Evolutionary conservation across 1,140 invertebrate genomes (phyloP).

Genomic region (Aphaenogaster rudis): DNA sequence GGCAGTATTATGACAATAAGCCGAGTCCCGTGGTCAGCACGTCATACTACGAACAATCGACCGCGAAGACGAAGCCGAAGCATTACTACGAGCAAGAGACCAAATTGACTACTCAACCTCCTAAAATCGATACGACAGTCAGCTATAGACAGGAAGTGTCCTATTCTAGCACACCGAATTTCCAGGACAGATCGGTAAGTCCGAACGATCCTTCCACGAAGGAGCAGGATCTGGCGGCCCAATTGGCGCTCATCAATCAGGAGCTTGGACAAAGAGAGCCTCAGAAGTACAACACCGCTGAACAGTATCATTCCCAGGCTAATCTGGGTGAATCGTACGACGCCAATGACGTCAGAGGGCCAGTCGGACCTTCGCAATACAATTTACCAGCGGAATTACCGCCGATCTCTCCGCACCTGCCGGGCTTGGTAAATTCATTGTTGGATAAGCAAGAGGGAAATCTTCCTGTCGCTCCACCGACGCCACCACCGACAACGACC

Average conservation of each 20-base stretch:
- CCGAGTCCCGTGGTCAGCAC: conserved; percentile 66
- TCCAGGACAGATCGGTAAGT: conserved; percentile 63
- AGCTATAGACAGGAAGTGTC: conserved; percentile 71
- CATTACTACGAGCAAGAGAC: conserved; percentile 61
- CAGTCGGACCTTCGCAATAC: conserved; percentile 81
- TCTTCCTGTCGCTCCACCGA: conserved; percentile 34
- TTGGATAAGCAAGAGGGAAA: conserved; percentile 84
- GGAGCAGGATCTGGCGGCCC: conserved; percentile 74
- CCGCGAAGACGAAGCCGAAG: conserved; percentile 51
- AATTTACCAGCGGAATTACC: conserved; percentile 86
- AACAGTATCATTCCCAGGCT: conserved; percentile 49
- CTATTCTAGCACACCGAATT: conserved; percentile 76
- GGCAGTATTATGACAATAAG: conserved; percentile 76
- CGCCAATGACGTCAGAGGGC: conserved; percentile 74
- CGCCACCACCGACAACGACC: conserved; percentile 73
- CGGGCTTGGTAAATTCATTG: conserved; percentile 88
- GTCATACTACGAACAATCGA: conserved; percentile 61
- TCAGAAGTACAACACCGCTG: conserved; percentile 55
- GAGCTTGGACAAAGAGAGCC: conserved; percentile 76
- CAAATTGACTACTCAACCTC: conserved; percentile 58
- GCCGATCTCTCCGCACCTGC: conserved; percentile 87
- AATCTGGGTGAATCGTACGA: conserved; percentile 55
- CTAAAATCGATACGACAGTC: conserved; percentile 68
- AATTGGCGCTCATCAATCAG: conserved; percentile 76
- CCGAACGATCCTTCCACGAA: conserved; percentile 71